Conservation (phyloP, 1,140 invertebrate genomes). For the Callitettix versicolor region DNA sequence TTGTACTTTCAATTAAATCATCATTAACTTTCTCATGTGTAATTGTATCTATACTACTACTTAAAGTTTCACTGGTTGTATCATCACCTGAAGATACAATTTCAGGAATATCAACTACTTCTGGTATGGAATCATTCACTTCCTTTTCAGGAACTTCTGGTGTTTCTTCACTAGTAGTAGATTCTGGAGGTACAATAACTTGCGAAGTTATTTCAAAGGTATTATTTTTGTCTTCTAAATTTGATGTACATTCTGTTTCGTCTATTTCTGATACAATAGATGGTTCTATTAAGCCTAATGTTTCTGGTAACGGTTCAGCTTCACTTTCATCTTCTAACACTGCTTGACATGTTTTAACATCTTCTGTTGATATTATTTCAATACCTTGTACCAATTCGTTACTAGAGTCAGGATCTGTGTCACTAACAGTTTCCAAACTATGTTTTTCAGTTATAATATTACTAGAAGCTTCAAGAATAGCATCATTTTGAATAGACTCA, state of each 20-base stretch:
- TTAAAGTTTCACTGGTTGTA: neutral
- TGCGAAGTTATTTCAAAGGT: no score
- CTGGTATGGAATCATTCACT: neutral
- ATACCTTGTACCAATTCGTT: neutral
- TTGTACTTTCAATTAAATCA: neutral
- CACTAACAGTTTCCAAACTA: no score
- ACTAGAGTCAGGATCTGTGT: neutral
- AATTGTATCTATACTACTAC: neutral
- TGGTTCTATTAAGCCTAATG: neutral
- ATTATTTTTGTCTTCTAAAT: neutral
- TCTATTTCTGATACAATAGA: neutral
- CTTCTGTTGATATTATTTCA: neutral
- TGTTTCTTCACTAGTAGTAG: neutral
- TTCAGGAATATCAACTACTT: no score
- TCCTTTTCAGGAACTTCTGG: neutral
- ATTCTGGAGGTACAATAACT: neutral
- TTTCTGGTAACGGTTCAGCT: neutral
- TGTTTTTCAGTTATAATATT: no score
- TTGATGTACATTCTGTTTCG: neutral
- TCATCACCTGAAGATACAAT: neutral
- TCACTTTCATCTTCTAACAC: neutral
- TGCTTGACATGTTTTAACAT: no score
- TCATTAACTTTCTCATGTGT: slow-evolving; percentile 6
- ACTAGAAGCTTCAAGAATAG: no score
- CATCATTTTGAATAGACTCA: no score